Evolutionary conservation across 2,888 invertebrate species (phyloP), one percentile per base, ranked within the genome.

Genomic region (Macrosoma leucophasiata): DNA sequence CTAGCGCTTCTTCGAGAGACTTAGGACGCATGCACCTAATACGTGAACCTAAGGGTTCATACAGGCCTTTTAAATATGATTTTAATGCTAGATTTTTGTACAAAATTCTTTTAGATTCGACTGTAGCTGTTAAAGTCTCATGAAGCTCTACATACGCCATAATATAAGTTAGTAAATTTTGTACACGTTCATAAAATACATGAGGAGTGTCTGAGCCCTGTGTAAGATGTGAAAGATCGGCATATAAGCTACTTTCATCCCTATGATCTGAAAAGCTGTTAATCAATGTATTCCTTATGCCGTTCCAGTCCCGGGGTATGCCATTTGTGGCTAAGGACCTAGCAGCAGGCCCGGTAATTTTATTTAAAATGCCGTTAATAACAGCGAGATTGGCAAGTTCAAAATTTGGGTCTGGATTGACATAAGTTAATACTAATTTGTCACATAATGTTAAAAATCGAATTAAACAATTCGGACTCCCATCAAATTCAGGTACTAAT

Each of bases 401-500:
- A n/a, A 23, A 18, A 2, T 37, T 36, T 1, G 33, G 37, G 2
- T 18, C 32, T 2, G 14, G 2, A n/a, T n/a, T n/a, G n/a, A n/a
- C n/a, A 29, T 33, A 41, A 5, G 19, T 23, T 4, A 27, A 2
- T 3, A 41, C 38, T 25, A 41, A 19, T 22, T 49, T 38, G 9
- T 57, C 54, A 23, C 52, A 55, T 2, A 55, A 14, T 1, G 29
- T 24, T 4, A 54, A 41, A 13, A 57, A 54, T 4, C 48, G 19
- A 1, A 40, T 43, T 1, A 51, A 13, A 1, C 46, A 29, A 9
- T 48, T 36, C 1, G 41, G 33, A 17, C 47, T 48, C 3, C 41
- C 61, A 90, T 18, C 79, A 89, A 52, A 91, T 87, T 70, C 75
- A 88, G 84, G 91, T 5, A 48, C 33, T 6, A 37, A 6, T 11